phyloP scores from a whole-genome alignment of 2,113 vertebrate species.

The Octodon degus region DNA sequence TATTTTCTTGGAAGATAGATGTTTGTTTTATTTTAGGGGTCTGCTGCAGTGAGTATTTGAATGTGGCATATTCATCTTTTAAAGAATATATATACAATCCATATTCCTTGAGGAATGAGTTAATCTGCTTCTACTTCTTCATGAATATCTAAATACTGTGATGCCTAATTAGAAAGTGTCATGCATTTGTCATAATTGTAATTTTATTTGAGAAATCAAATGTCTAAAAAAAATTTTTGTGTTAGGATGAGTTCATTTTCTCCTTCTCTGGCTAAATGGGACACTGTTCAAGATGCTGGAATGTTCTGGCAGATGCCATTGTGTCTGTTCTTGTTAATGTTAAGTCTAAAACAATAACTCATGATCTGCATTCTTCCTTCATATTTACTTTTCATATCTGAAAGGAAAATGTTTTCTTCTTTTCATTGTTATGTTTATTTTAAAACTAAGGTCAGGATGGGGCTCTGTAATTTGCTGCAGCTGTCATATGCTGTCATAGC shows the following conservation, averaged over 20 bases:
- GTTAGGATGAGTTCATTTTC: neutral
- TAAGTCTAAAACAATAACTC: conserved; percentile 18
- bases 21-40: conserved; percentile 37
- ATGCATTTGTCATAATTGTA: neutral
- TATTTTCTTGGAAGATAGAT: conserved; percentile 48
- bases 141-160: conserved; percentile 12
- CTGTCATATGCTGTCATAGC: neutral
- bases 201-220: conserved; percentile 23
- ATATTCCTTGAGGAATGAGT: neutral
- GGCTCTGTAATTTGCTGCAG: neutral
- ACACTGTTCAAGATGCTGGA: neutral
- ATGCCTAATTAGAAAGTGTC: conserved; percentile 25
- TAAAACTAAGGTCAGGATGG: conserved; percentile 43
- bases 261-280: neutral
- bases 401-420: conserved; percentile 31
- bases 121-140: conserved; percentile 24
- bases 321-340: neutral
- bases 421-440: conserved; percentile 40
- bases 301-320: neutral
- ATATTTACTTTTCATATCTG: conserved; percentile 47
- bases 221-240: neutral
- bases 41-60: conserved; percentile 32
- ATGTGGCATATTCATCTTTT: neutral
- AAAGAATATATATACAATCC: neutral
- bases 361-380: conserved; percentile 18